Conservation (phyloP, 2,113 vertebrate species). For the Asarcornis scutulata region DNA sequence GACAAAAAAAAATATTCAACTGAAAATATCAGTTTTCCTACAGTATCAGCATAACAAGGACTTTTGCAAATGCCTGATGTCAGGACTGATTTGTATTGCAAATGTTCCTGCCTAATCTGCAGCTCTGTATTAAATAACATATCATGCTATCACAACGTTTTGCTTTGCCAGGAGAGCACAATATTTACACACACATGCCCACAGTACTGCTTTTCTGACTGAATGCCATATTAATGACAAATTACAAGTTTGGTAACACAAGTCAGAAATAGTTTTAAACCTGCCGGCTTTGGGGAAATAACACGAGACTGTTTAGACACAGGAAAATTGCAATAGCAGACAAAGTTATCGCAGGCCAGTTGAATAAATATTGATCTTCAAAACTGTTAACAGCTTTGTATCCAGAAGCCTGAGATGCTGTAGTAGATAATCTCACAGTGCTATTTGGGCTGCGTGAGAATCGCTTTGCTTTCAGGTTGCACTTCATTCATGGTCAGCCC, state of each 20-base stretch:
- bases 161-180: background rate
- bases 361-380: background rate
- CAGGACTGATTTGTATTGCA: conserved; percentile 14
- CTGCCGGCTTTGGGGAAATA: background rate
- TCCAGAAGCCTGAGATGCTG: background rate
- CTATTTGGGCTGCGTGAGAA: background rate
- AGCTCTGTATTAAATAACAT: conserved; percentile 5
- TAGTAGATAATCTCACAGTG: background rate
- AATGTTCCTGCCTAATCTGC: background rate
- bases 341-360: background rate
- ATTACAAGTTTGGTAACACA: background rate
- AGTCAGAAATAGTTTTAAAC: background rate
- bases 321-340: background rate
- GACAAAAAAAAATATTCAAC: background rate
- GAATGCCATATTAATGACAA: background rate
- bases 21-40: conserved; percentile 27
- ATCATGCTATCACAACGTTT: background rate
- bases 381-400: background rate
- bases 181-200: background rate
- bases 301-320: background rate
- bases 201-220: background rate
- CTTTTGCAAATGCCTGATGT: background rate
- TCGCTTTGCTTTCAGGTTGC: background rate
- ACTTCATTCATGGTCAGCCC: background rate
- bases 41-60: background rate